Conservation (phyloP, 1,140 invertebrate genomes). For the Camponotus pennsylvanicus region DNA sequence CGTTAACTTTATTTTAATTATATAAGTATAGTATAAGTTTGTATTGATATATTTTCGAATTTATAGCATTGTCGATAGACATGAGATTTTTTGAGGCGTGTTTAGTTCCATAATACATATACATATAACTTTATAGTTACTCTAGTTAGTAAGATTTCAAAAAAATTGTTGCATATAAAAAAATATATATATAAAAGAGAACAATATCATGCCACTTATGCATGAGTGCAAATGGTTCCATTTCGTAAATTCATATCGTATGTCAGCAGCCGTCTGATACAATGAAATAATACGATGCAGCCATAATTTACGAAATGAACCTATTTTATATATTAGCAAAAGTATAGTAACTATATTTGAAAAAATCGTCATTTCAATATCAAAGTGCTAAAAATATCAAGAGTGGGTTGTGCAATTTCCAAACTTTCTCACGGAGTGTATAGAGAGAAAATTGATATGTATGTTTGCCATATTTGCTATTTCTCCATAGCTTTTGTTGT, state of each 20-base stretch:
- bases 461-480: background rate
- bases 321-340: slow-evolving; percentile 54
- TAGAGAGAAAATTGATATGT: background rate
- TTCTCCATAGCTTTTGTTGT: slow-evolving; percentile 35
- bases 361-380: slow-evolving; percentile 45
- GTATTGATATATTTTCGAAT: slow-evolving; percentile 23
- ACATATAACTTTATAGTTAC: slow-evolving; percentile 52
- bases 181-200: background rate
- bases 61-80: background rate
- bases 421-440: slow-evolving; percentile 3
- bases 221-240: slow-evolving; percentile 30
- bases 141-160: slow-evolving; percentile 42
- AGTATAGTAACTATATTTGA: slow-evolving; percentile 50
- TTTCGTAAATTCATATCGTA: slow-evolving; percentile 66
- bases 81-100: background rate
- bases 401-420: slow-evolving; percentile 50
- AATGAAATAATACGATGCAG: slow-evolving; percentile 49
- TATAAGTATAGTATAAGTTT: slow-evolving; percentile 15
- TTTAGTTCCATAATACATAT: slow-evolving; percentile 38
- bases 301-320: slow-evolving; percentile 71
- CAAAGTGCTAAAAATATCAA: slow-evolving; percentile 43
- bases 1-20: slow-evolving; percentile 24
- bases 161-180: slow-evolving; percentile 33
- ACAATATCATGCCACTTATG: slow-evolving; percentile 38
- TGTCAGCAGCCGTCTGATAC: slow-evolving; percentile 29